Evolutionary conservation across 1,140 invertebrate species (phyloP), one percentile per base, ranked within the genome.

Genomic region (Planococcus citri): DNA sequence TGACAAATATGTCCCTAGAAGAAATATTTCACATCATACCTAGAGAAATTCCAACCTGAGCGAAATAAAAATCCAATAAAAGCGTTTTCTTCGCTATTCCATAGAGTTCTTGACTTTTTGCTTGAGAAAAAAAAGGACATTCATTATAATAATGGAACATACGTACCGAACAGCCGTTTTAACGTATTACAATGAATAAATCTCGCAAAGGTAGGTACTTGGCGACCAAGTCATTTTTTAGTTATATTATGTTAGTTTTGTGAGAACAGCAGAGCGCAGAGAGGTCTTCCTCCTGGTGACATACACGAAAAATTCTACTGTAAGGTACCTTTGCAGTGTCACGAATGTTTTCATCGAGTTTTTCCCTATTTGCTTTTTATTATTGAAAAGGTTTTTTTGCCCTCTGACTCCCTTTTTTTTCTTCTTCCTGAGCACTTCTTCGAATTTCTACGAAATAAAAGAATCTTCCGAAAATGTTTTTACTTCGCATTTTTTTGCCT

Each of bases 151-250:
- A 51, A 51, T 51, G 41, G 41, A 51, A 51, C 41, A 20, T 51
- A 51, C 41, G n/a, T 17, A 51, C 41, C n/a, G 17, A 51, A 20
- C 10, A 51, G 41, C 41, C 41, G 41, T 20, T 51, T 51, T 51
- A 51, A 51, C 41, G 41, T 51, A 51, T 51, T 51, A 51, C 41
- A n/a, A 51, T 51, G n/a, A 51, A 51, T 51, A 51, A 51, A 51
- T 51, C 41, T 51, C 41, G 41, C 41, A 51, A 51, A 33, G 29
- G 41, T 3, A 51, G 17, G 41, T 20, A 51, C n/a, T 17, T 17
- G 41, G 41, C 41, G 41, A n/a, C 10, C 17, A 20, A 51, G 41
- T 51, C 12, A 51, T 51, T 51, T 51, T 51, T 51, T 51, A 51
- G 41, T 51, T 51, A 51, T 51, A 51, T 51, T 51, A 51, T 51